Evolutionary conservation across 2,113 vertebrate species (phyloP), one percentile per base, ranked within the genome.

Genomic region (Diphyllodes magnificus): DNA sequence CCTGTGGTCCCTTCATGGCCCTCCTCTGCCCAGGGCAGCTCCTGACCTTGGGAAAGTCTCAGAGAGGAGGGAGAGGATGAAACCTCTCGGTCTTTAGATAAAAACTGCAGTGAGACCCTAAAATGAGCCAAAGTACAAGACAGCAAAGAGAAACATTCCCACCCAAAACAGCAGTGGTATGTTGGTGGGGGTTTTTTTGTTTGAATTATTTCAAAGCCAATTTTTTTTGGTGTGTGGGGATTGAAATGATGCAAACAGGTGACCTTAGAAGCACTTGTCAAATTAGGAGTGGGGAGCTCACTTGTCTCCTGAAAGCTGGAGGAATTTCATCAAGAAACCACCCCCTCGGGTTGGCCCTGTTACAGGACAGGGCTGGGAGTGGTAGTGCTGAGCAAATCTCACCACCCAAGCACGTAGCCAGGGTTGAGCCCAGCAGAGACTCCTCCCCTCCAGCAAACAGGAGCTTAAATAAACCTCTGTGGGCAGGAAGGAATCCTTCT

Each of bases 381-480:
- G 28, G 54, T 24, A 18, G 30, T 5, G 20, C 65, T 39, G 44
- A 92, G 82, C 40, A 68, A 68, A 63, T 25, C 61, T 63, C 65
- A 35, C 22, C 6, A 2, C 27, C 22, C 2, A 0, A 2, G 9
- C 54, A 14, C 0, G 0, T 20, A 44, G 31, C 42, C 12, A 1
- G 23, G 30, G 33, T 3, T 54, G 40, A 64, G 39, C 21, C 51
- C 45, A 44, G 49, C 66, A 72, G 40, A 31, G 24, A 33, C 35
- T 85, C 21, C 44, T 78, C 51, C 49, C 14, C 31, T 47, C 54
- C 25, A 15, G 63, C 54, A 78, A 70, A 50, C 15, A 70, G 37
- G 45, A 85, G 14, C 59, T 82, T 28, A 40, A 42, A 73, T 31
- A 35, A n/a, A 22, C 49, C 35, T 33, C n/a, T 42, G 75, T 7